Evolutionary conservation across 2,888 invertebrate species (phyloP).

Genomic region (Tricholauxania praeusta): DNA sequence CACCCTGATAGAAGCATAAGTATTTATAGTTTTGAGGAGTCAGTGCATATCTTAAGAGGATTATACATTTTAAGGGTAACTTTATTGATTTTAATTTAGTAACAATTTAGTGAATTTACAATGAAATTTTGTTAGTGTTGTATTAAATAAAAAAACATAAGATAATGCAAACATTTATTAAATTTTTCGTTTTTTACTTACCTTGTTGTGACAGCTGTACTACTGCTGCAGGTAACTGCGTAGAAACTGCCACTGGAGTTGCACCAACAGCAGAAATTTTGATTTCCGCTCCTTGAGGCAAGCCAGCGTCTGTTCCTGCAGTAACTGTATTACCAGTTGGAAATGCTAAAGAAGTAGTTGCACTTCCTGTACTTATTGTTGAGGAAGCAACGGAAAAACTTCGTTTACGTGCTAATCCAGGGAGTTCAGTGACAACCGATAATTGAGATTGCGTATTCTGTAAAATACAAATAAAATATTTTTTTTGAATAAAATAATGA

Average conservation of each 20-base stretch:
- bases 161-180: conserved; percentile 4
- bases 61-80: too few relatives aligned
- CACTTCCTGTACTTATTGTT: conserved; percentile 31
- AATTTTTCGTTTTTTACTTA: conserved; percentile 53
- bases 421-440: conserved; percentile 40
- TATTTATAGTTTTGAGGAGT: too few relatives aligned
- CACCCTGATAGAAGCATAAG: too few relatives aligned
- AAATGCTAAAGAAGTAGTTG: conserved; percentile 21
- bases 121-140: conserved; percentile 39
- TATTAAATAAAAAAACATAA: conserved; percentile 35
- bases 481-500: too few relatives aligned
- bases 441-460: conserved; percentile 65
- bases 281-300: conserved; percentile 70
- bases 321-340: conserved; percentile 19
- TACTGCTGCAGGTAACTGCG: conserved; percentile 73
- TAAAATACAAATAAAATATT: conserved; percentile 19
- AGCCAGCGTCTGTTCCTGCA: conserved; percentile 9
- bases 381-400: conserved; percentile 39
- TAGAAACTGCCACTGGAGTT: conserved; percentile 74
- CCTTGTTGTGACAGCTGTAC: conserved; percentile 74
- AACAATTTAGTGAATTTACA: conserved; percentile 15
- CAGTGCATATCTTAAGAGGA: too few relatives aligned
- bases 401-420: conserved; percentile 35
- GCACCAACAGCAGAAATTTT: conserved; percentile 73
- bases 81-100: conserved; percentile 6